Evolutionary conservation across 2,113 vertebrate species (phyloP).

Genomic region (Columbina picui): DNA sequence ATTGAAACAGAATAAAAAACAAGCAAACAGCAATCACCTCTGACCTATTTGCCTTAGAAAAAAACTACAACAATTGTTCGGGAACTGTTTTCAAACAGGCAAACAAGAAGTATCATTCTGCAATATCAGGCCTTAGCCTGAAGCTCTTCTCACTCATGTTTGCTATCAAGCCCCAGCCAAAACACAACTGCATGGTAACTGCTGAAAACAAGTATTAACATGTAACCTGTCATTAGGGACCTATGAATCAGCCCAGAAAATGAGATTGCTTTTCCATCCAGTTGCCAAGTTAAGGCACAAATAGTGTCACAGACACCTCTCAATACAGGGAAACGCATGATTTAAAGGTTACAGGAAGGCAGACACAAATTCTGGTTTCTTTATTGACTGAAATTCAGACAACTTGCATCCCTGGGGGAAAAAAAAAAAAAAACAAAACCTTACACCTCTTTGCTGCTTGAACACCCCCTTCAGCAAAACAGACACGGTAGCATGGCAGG

Average conservation of each 20-base stretch:
- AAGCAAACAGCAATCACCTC: not conserved
- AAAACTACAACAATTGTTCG: not conserved
- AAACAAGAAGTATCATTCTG: not conserved
- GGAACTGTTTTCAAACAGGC: not conserved
- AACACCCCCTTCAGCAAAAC: not conserved
- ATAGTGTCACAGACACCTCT: not conserved
- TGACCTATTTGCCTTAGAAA: not conserved
- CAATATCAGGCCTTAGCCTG: not conserved
- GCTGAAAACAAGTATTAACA: conserved; percentile 15
- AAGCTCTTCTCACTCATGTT: not conserved
- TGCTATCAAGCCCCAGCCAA: not conserved
- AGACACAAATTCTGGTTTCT: not conserved
- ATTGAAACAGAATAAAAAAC: not conserved
- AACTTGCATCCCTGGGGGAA: not conserved
- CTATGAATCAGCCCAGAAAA: not conserved
- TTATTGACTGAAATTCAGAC: not conserved
- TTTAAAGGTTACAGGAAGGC: not conserved
- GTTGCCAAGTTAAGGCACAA: not conserved
- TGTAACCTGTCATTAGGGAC: not conserved
- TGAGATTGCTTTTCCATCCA: not conserved
- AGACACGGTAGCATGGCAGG: not conserved
- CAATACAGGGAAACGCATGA: not conserved
- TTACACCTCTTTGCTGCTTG: not conserved
- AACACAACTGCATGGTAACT: not conserved
- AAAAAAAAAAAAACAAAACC: not conserved